Conservation (phyloP, 1,140 invertebrate genomes). For the Lasioglossum albipes region DNA sequence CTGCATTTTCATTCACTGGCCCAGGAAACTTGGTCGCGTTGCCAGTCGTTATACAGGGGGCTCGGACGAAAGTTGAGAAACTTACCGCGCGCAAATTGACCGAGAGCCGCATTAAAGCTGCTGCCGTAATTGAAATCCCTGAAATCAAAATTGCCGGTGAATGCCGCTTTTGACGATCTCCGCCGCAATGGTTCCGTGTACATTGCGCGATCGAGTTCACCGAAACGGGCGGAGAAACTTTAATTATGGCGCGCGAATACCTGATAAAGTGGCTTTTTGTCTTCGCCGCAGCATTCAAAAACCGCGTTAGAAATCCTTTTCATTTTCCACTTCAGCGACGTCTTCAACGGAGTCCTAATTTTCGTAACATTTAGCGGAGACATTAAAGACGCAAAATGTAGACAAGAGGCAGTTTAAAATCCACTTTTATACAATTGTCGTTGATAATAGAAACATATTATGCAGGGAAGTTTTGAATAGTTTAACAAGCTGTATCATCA, state of each 20-base stretch:
- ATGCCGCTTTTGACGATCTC: slow-evolving; percentile 14
- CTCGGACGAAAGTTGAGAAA: slow-evolving; percentile 29
- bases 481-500: too few species aligned
- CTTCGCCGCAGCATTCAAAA: too few species aligned
- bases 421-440: too few species aligned
- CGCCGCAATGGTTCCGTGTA: neutral
- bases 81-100: slow-evolving; percentile 43
- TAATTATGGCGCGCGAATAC: neutral
- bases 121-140: slow-evolving; percentile 36
- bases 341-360: too few species aligned
- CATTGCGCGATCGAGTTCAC: neutral
- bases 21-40: slow-evolving; percentile 19
- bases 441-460: too few species aligned
- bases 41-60: slow-evolving; percentile 1
- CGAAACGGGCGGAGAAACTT: neutral
- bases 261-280: neutral
- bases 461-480: too few species aligned
- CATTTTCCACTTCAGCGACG: too few species aligned
- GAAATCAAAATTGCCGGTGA: slow-evolving; percentile 44
- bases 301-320: too few species aligned
- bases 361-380: too few species aligned
- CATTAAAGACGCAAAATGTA: too few species aligned
- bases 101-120: slow-evolving; percentile 19
- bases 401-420: too few species aligned
- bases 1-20: slow-evolving; percentile 35